Conservation (phyloP, 64 coral and sea anemone genomes). For the Pocillopora verrucosa region DNA sequence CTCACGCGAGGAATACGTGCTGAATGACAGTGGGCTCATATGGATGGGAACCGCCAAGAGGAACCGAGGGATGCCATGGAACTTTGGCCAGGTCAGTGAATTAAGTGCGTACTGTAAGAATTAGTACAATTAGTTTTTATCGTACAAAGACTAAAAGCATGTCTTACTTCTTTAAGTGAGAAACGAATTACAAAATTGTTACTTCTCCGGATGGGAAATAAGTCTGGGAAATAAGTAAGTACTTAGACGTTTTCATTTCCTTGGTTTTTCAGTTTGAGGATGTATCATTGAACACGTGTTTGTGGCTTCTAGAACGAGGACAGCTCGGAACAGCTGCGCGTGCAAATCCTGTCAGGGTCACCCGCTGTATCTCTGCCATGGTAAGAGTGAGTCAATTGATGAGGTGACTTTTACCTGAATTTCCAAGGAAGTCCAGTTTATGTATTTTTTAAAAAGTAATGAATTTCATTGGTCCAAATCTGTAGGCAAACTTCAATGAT, state of each 20-base stretch:
- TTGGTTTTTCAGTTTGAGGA: slow-evolving; percentile 62
- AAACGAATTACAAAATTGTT: no score
- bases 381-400: slow-evolving; percentile 21
- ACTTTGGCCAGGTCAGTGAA: slow-evolving; percentile 80
- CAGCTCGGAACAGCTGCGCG: slow-evolving; percentile 52
- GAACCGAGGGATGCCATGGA: slow-evolving; percentile 71
- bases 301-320: slow-evolving; percentile 52
- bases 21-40: slow-evolving; percentile 84
- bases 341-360: slow-evolving; percentile 50
- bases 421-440: background rate
- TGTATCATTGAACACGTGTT: slow-evolving; percentile 47
- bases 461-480: background rate
- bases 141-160: no score
- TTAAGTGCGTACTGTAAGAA: background rate
- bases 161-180: no score
- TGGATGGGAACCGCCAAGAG: slow-evolving; percentile 76
- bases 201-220: no score
- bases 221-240: no score
- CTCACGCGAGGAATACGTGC: slow-evolving; percentile 78
- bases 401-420: no score
- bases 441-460: background rate
- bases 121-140: no score
- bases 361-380: slow-evolving; percentile 72
- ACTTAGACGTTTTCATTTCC: background rate
- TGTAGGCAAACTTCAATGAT: slow-evolving; percentile 87